Percentiles rank a stretch among this genome's conserved stretches.
Conservation (phyloP, 2,888 invertebrate species). For the Microplitis manilae region DNA sequence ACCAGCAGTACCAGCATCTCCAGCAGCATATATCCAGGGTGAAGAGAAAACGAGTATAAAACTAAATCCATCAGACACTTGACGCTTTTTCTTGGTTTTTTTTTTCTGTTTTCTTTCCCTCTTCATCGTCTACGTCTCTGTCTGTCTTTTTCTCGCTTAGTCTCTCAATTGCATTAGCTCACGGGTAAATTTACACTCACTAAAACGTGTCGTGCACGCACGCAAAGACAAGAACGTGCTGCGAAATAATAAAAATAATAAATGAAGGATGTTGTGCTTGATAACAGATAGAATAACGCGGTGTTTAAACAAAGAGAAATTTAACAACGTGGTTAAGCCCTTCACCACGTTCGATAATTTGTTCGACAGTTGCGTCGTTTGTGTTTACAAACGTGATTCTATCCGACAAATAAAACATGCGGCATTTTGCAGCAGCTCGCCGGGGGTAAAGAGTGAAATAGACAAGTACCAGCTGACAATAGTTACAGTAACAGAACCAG, state of each 20-base stretch:
- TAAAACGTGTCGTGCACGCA: no score
- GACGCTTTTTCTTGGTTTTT: not conserved
- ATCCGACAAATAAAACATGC: conserved; percentile 38
- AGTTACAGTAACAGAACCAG: not conserved
- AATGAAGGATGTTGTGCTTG: not conserved
- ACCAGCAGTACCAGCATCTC: conserved; percentile 15
- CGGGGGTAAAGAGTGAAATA: not conserved
- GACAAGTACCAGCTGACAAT: not conserved
- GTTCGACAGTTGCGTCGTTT: conserved; percentile 52
- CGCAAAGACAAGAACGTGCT: no score
- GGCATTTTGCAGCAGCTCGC: not conserved
- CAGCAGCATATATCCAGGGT: not conserved
- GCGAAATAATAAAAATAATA: not conserved
- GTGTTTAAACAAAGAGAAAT: not conserved
- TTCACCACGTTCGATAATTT: conserved; percentile 50
- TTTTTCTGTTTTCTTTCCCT: not conserved
- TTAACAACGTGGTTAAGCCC: not conserved
- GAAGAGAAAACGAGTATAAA: not conserved
- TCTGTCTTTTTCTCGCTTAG: no score
- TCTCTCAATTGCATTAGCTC: no score
- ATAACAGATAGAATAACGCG: not conserved
- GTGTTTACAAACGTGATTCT: conserved; percentile 56
- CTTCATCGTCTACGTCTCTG: no score
- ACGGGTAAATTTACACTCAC: no score
- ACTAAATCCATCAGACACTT: conserved; percentile 7